phyloP scores from a whole-genome alignment of 2,113 vertebrate species.

The Gymnogyps californianus region DNA sequence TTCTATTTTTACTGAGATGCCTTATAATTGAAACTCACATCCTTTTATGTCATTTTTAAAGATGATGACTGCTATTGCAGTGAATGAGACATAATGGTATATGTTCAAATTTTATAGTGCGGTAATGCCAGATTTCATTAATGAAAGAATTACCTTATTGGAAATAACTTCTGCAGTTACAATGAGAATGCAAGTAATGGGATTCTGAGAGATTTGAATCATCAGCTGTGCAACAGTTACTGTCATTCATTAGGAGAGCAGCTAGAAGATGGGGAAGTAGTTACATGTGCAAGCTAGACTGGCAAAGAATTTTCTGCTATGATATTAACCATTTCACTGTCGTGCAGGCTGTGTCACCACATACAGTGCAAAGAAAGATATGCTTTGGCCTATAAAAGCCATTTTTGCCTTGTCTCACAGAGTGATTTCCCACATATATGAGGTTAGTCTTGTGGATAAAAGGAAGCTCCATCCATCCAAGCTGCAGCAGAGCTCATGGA shows the following conservation, averaged over 20 bases:
- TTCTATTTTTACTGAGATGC: not conserved
- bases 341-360: not conserved
- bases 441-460: not conserved
- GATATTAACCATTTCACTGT: not conserved
- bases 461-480: not conserved
- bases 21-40: constrained; percentile 4
- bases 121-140: constrained; percentile 9
- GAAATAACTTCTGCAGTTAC: not conserved
- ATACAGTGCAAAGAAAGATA: not conserved
- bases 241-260: not conserved
- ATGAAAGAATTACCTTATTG: not conserved
- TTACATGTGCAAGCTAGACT: not conserved
- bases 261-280: not conserved
- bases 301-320: not conserved
- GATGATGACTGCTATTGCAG: not conserved
- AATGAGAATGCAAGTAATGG: not conserved
- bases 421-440: not conserved
- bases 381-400: not conserved
- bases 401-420: not conserved
- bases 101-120: not conserved
- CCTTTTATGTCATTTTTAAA: not conserved
- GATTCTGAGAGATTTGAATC: not conserved
- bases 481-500: not conserved
- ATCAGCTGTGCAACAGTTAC: not conserved
- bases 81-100: not conserved